Conservation (phyloP, 2,888 invertebrate genomes). For the Cephus pygmeus region DNA sequence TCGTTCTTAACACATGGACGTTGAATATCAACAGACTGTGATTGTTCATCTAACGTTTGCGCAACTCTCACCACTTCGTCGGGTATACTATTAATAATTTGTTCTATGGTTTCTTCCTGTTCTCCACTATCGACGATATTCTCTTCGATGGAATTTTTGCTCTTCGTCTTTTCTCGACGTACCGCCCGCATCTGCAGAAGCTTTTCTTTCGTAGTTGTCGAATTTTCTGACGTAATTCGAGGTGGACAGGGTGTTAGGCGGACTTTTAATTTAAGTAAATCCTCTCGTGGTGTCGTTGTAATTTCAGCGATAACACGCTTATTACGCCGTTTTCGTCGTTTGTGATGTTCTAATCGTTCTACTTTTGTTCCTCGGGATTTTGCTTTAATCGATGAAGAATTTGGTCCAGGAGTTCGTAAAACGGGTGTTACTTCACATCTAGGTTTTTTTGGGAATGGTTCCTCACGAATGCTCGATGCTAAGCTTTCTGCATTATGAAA, state of each 20-base stretch:
- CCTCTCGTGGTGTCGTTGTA: constrained; percentile 56
- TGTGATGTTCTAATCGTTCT: constrained; percentile 46
- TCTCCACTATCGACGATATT: constrained; percentile 5
- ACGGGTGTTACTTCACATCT: constrained; percentile 59
- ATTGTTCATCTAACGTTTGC: not conserved
- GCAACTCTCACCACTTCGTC: constrained; percentile 52
- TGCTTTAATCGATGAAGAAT: too few relatives aligned
- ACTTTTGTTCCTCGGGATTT: constrained; percentile 16
- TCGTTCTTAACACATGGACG: too few relatives aligned
- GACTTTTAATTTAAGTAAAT: constrained; percentile 55
- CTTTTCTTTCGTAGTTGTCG: constrained; percentile 46
- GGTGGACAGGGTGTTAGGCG: constrained; percentile 55
- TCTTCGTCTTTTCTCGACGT: constrained; percentile 49
- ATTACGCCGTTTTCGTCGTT: constrained; percentile 52
- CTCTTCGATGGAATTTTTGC: constrained; percentile 15
- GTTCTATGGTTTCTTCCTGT: constrained; percentile 53
- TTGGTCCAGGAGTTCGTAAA: constrained; percentile 47
- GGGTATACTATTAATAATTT: constrained; percentile 54
- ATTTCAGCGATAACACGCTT: constrained; percentile 60
- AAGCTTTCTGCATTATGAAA: not conserved
- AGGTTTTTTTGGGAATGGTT: constrained; percentile 45
- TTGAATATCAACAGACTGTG: not conserved
- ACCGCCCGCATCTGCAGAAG: constrained; percentile 46
- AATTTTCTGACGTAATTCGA: constrained; percentile 42
- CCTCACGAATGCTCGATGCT: too few relatives aligned